Evolutionary conservation across 2,888 invertebrate species (phyloP).

Genomic region (Caenorhabditis wallacei): DNA sequence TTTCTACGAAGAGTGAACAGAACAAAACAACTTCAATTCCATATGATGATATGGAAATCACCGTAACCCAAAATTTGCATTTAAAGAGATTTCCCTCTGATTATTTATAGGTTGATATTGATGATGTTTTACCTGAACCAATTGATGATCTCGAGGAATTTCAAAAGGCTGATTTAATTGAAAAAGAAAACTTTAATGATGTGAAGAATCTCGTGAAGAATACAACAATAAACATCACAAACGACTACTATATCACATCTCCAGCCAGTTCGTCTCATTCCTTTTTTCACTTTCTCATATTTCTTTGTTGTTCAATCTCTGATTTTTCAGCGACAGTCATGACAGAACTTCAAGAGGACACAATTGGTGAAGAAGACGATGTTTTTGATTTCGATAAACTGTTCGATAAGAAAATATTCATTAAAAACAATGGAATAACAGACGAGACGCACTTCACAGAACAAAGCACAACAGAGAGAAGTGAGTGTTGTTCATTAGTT

Average conservation of each 20-base stretch:
- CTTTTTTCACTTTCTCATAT: neutral
- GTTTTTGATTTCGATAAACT: constrained; percentile 45
- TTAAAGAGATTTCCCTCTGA: neutral
- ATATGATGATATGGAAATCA: constrained; percentile 24
- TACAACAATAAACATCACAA: constrained; percentile 37
- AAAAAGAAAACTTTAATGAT: constrained; percentile 28
- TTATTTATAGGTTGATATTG: constrained; percentile 28
- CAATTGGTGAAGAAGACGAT: constrained; percentile 26
- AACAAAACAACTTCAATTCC: constrained; percentile 21
- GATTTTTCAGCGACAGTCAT: constrained; percentile 52
- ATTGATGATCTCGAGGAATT: constrained; percentile 44
- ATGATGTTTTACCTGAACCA: constrained; percentile 35
- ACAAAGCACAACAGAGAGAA: neutral
- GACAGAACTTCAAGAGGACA: constrained; percentile 44
- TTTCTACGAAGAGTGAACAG: neutral
- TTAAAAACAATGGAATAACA: constrained; percentile 12
- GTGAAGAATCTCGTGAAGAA: constrained; percentile 50
- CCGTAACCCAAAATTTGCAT: neutral
- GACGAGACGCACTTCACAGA: constrained; percentile 2
- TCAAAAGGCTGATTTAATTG: constrained; percentile 45
- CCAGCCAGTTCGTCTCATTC: constrained; percentile 30
- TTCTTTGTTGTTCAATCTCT: constrained; percentile 38
- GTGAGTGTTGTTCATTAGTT: neutral
- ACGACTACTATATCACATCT: constrained; percentile 62
- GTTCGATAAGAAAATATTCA: constrained; percentile 46